These are phyloP conservation scores for Campoplex nolae DNA, from an alignment of 2,888 invertebrate genomes.

Conservation along the genomic window DNA sequence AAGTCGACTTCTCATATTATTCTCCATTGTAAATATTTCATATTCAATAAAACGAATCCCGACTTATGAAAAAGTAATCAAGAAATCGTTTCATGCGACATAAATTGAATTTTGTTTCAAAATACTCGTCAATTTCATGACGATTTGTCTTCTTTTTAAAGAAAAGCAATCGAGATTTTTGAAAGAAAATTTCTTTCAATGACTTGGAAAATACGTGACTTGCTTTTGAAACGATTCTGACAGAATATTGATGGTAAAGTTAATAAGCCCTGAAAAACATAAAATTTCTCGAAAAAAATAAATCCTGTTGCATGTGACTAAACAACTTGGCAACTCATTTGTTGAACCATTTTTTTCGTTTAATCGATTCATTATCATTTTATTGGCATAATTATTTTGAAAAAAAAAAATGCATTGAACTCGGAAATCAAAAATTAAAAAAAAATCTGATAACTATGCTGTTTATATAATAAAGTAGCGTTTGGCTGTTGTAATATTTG, in stretches of 20 bases:
- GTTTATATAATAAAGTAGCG: neutral
- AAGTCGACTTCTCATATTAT: slow-evolving; percentile 25
- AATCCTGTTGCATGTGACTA: too few relatives aligned
- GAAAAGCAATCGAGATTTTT: too few relatives aligned
- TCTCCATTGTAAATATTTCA: too few relatives aligned
- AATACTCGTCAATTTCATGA: too few relatives aligned
- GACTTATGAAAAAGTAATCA: neutral
- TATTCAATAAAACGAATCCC: too few relatives aligned
- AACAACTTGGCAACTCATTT: neutral
- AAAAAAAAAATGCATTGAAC: neutral
- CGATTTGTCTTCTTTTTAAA: too few relatives aligned
- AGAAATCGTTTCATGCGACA: neutral
- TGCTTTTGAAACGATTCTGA: too few relatives aligned
- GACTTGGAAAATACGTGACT: too few relatives aligned
- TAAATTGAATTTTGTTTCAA: neutral
- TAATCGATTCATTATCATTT: neutral
- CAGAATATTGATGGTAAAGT: too few relatives aligned
- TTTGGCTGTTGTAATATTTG: neutral
- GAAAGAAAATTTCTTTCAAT: too few relatives aligned
- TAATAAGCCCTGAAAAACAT: neutral
- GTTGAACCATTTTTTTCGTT: neutral
- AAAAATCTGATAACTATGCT: neutral
- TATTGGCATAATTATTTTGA: neutral
- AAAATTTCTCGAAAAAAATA: neutral
- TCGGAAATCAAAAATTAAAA: neutral